Conservation (phyloP, 2,797 vertebrate genomes). For the Pipistrellus nathusii region DNA sequence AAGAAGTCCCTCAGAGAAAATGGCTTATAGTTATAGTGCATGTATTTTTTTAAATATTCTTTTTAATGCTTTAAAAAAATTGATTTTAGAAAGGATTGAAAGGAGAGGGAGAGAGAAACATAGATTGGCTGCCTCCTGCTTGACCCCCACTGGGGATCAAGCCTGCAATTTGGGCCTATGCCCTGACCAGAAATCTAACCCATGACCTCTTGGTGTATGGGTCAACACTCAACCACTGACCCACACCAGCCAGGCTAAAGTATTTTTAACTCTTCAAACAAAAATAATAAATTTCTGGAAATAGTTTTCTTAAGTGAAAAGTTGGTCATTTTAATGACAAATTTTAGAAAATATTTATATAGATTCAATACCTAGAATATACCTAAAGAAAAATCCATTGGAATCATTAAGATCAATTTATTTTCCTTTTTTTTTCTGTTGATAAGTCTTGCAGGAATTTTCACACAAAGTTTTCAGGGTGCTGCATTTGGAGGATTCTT, state of each 20-base stretch:
- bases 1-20: background rate
- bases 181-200: background rate
- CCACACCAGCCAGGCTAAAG: background rate
- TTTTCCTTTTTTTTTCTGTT: conserved; percentile 26
- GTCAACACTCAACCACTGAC: background rate
- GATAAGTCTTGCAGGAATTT: background rate
- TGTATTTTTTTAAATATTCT: background rate
- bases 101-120: background rate
- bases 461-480: conserved; percentile 46
- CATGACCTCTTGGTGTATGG: background rate
- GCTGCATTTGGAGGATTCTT: conserved; percentile 47
- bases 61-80: background rate
- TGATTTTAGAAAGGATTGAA: background rate
- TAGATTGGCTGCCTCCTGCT: background rate
- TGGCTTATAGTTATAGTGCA: background rate
- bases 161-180: background rate
- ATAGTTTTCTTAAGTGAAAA: conserved; percentile 44
- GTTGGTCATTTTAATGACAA: conserved; percentile 24
- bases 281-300: conserved; percentile 2
- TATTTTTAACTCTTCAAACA: conserved; percentile 42
- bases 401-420: background rate
- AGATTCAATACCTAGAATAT: conserved; percentile 10
- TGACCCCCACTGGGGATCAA: background rate
- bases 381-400: background rate
- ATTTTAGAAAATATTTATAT: conserved; percentile 40